Evolutionary conservation across 2,888 invertebrate species (phyloP).

Genomic region (Dorcus hopei): DNA sequence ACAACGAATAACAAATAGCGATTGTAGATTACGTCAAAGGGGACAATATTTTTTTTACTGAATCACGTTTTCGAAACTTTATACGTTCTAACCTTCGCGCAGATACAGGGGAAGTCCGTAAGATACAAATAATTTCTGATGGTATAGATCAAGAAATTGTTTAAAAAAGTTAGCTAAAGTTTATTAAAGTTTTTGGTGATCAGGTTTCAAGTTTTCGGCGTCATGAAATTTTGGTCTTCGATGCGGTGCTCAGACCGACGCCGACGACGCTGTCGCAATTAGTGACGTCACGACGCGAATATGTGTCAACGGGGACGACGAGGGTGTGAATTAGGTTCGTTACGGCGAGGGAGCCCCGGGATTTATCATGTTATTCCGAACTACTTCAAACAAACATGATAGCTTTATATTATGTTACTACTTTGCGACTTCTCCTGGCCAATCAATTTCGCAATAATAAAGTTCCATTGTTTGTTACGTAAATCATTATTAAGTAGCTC

Average conservation of each 20-base stretch:
- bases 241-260: slow-evolving; percentile 20
- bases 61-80: too few species aligned
- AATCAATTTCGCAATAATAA: slow-evolving; percentile 17
- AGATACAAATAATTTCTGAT: too few species aligned
- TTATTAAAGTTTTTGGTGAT: too few species aligned
- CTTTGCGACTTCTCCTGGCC: slow-evolving; percentile 12
- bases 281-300: slow-evolving; percentile 35
- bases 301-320: slow-evolving; percentile 33
- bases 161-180: too few species aligned
- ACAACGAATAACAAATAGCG: too few species aligned
- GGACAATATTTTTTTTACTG: too few species aligned
- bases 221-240: background rate
- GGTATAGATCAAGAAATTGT: too few species aligned
- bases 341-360: slow-evolving; percentile 28
- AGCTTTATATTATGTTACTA: slow-evolving; percentile 29
- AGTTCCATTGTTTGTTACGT: slow-evolving; percentile 16
- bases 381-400: slow-evolving; percentile 35
- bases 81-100: too few species aligned
- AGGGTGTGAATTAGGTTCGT: slow-evolving; percentile 36
- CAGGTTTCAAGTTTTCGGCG: too few species aligned
- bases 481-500: slow-evolving; percentile 12
- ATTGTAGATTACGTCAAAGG: too few species aligned
- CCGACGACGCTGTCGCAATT: slow-evolving; percentile 35
- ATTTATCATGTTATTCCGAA: slow-evolving; percentile 35
- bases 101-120: too few species aligned